Percentiles rank a stretch among this genome's conserved stretches.
phyloP scores from a whole-genome alignment of 2,113 vertebrate genomes.

The Campylomormyrus tamandua region DNA sequence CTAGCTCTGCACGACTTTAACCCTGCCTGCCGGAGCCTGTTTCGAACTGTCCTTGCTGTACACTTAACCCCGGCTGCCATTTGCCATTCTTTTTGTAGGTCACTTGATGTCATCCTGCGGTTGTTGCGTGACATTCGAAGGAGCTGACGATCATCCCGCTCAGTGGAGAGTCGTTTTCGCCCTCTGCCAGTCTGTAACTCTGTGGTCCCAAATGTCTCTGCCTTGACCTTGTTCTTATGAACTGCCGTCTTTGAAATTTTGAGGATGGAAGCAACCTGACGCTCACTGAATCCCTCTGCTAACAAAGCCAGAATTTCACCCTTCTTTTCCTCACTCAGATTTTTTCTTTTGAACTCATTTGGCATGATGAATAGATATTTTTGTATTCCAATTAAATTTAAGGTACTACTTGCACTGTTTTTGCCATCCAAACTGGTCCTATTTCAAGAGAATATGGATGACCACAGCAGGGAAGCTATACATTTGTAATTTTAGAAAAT shows the following conservation, averaged over 20 bases:
- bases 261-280: neutral
- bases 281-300: neutral
- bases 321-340: neutral
- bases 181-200: neutral
- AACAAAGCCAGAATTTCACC: neutral
- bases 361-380: neutral
- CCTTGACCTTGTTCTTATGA: neutral
- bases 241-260: neutral
- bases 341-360: neutral
- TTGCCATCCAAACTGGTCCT: neutral
- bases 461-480: neutral
- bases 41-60: neutral
- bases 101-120: neutral
- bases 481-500: neutral
- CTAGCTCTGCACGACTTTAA: neutral
- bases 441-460: neutral
- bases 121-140: neutral
- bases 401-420: neutral
- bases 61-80: neutral
- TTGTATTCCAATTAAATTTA: neutral
- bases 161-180: neutral
- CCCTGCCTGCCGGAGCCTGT: neutral
- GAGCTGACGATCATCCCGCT: neutral
- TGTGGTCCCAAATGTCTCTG: neutral
- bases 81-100: neutral